Conservation (phyloP, 2,797 vertebrate species). For the Oryzias dopingdopingensis region DNA sequence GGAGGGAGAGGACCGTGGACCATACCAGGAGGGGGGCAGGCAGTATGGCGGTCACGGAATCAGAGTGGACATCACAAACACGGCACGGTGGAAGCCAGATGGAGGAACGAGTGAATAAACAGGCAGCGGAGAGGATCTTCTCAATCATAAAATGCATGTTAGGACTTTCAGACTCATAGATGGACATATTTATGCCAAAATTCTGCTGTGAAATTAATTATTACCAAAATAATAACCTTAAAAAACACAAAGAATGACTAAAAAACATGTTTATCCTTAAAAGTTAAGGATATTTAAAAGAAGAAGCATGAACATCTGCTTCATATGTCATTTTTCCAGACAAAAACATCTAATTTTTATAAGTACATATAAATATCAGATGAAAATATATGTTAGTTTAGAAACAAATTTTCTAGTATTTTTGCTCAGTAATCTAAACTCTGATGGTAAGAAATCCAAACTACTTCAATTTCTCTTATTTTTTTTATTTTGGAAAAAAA, state of each 20-base stretch:
- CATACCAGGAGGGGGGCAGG: constrained; percentile 48
- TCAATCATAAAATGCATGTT: constrained; percentile 41
- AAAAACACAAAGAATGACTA: constrained; percentile 35
- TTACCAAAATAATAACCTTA: no score
- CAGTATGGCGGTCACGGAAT: constrained; percentile 53
- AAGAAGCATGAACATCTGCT: not conserved
- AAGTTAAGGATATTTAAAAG: not conserved
- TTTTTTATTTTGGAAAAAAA: constrained; percentile 35
- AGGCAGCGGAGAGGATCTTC: constrained; percentile 43
- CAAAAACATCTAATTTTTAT: no score
- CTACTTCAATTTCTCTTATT: not conserved
- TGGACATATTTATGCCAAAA: constrained; percentile 16
- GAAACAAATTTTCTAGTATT: constrained; percentile 6
- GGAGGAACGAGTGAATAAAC: constrained; percentile 41
- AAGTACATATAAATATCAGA: no score
- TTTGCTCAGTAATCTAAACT: constrained; percentile 21
- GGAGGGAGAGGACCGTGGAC: constrained; percentile 52
- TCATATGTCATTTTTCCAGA: not conserved
- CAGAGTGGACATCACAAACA: constrained; percentile 65
- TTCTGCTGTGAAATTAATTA: no score
- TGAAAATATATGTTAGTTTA: no score
- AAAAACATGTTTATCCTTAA: constrained; percentile 44
- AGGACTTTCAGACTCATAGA: constrained; percentile 22
- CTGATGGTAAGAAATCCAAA: constrained; percentile 22
- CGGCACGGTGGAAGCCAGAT: constrained; percentile 53